Base-by-base conservation (phyloP, 1,140 invertebrate species). In the Musca domestica region DNA sequence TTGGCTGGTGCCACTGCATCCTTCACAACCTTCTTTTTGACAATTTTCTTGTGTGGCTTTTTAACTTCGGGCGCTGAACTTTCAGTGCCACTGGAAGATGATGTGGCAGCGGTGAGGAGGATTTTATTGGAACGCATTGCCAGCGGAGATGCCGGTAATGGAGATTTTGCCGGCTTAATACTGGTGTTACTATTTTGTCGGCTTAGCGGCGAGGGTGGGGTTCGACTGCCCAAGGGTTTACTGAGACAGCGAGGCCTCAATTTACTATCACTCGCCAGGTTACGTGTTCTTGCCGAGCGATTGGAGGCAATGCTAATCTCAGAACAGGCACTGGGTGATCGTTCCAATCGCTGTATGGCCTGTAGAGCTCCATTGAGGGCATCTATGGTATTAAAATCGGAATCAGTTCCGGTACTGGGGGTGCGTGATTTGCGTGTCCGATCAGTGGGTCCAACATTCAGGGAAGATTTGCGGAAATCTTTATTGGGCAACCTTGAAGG, bases 401-500 rank as follows among this genome's bases (percentile, higher is more conserved):
- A 77, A 47, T 78, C 84, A 0, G 73, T 78, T 0, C 76, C 76
- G 15, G 77, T 81, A 61, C 76, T 80, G 10, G 80, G 76, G 15
- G 78, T 78, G 23, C 77, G 71, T 0, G 75, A 78, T 54, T 80
- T 77, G 19, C 82, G 82, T 0, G 80, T 74, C 34, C 81, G 76
- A 19, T 82, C 84, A 0, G 85, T 84, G 41, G 79, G 82, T 67
- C 87, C 87, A 85, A 90, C 90, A 76, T 92, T 92, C 9, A 92
- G 77, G 0, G 88, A 86, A 0, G 90, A 91, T 77, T 92, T 92
- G 12, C 90, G 83, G 73, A 91, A 91, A 75, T 92, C 90, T 81
- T 92, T 91, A 76, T 91, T 91, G 6, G 86, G 83, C 41, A 82
- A 83, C 66, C 85, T 86, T 0, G 72, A 72, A 23, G 27, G 64